Evolutionary conservation across 2,113 vertebrate genomes (phyloP).

Genomic region (Myotis lucifugus): DNA sequence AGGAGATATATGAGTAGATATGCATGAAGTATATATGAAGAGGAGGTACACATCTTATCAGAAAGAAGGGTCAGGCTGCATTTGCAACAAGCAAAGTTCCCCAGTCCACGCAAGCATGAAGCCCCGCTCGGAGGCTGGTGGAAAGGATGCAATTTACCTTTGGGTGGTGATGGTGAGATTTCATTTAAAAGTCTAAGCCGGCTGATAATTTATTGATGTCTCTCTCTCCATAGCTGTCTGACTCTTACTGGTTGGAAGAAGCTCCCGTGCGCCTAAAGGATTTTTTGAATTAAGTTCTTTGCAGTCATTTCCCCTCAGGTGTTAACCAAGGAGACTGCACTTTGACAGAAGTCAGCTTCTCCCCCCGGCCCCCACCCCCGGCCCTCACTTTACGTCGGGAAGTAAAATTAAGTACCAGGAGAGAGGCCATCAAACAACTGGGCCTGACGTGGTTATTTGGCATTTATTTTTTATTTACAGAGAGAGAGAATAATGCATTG

Average conservation of each 20-base stretch:
- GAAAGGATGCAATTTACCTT: slow-evolving; percentile 92
- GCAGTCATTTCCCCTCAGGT: slow-evolving; percentile 85
- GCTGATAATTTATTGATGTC: slow-evolving; percentile 99
- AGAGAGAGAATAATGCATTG: slow-evolving; percentile 10
- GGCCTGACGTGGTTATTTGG: slow-evolving; percentile 50
- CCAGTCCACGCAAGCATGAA: slow-evolving; percentile 74
- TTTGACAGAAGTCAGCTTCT: slow-evolving; percentile 68
- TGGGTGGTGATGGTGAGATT: slow-evolving; percentile 91
- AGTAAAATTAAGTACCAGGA: slow-evolving; percentile 75
- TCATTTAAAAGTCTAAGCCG: slow-evolving; percentile 95
- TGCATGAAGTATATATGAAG: slow-evolving; percentile 68
- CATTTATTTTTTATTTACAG: slow-evolving; percentile 79
- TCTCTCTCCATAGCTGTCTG: slow-evolving; percentile 90
- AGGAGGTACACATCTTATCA: slow-evolving; percentile 74
- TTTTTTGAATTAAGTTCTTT: slow-evolving; percentile 92
- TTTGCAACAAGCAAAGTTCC: slow-evolving; percentile 81
- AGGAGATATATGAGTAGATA: not conserved
- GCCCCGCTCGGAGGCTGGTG: slow-evolving; percentile 76
- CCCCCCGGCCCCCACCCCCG: not conserved
- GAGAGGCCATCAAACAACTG: slow-evolving; percentile 63
- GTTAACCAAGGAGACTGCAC: slow-evolving; percentile 69
- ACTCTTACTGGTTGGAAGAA: slow-evolving; percentile 86
- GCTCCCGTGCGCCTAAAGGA: slow-evolving; percentile 90
- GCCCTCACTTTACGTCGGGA: slow-evolving; percentile 52
- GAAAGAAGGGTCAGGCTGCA: slow-evolving; percentile 80